phyloP scores from a whole-genome alignment of 1,140 invertebrate species.

The Parasteatoda tepidariorum region DNA sequence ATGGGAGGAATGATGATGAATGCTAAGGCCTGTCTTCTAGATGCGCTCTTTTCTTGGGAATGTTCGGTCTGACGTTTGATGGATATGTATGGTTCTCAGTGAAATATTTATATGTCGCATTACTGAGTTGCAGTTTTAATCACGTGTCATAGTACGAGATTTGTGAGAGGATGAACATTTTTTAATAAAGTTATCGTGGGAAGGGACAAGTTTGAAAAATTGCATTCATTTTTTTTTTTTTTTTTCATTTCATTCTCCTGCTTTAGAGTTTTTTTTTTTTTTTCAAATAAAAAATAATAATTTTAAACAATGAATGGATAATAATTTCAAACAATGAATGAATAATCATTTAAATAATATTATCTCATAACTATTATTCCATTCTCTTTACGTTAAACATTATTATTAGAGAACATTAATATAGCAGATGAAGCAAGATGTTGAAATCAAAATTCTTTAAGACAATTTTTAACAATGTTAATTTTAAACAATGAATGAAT shows the following conservation, averaged over 20 bases:
- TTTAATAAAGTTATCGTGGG: neutral
- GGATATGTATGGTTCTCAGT: constrained; percentile 34
- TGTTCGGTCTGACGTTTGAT: constrained; percentile 5
- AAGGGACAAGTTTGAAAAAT: neutral
- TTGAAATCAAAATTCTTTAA: too few species aligned
- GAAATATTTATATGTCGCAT: constrained; percentile 24
- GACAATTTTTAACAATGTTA: too few species aligned
- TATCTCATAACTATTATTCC: too few species aligned
- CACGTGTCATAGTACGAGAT: neutral
- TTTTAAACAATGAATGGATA: too few species aligned
- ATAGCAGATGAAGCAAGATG: too few species aligned
- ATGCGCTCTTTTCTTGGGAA: constrained; percentile 8
- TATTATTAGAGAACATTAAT: too few species aligned
- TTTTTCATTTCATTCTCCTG: neutral
- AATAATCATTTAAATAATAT: too few species aligned
- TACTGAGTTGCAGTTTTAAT: constrained; percentile 14
- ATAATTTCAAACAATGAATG: too few species aligned
- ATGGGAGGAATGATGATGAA: constrained; percentile 18
- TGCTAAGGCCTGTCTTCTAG: constrained; percentile 1
- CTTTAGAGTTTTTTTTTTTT: neutral
- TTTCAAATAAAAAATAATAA: too few species aligned
- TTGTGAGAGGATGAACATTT: neutral
- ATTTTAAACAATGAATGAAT: too few species aligned
- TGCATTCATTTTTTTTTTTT: neutral
- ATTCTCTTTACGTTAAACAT: too few species aligned